Conservation (phyloP, 2,797 vertebrate species). For the Neosilurus hyrtlii region DNA sequence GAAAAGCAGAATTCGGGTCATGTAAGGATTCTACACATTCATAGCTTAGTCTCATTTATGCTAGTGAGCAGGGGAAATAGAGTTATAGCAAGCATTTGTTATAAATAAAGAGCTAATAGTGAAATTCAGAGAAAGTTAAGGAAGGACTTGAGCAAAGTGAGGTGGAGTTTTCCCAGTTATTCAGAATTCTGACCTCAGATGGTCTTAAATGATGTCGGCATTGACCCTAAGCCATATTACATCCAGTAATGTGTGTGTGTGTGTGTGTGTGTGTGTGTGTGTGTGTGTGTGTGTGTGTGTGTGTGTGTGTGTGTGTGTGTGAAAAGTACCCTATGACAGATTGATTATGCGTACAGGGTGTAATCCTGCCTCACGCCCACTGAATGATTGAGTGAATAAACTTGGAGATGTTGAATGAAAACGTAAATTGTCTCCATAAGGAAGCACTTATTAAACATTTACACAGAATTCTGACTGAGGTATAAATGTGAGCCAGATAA, state of each 20-base stretch:
- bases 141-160: neutral
- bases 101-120: neutral
- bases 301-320: conserved; percentile 1
- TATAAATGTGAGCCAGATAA: neutral
- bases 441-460: neutral
- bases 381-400: conserved; percentile 1
- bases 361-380: neutral
- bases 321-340: neutral
- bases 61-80: neutral
- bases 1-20: neutral
- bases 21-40: neutral
- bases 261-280: neutral
- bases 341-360: neutral
- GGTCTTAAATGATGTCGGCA: conserved; percentile 10
- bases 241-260: neutral
- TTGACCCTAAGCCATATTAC: neutral
- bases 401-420: neutral
- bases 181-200: neutral
- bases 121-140: neutral
- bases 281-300: neutral
- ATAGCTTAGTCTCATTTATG: neutral
- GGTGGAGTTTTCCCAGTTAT: conserved; percentile 18
- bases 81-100: neutral
- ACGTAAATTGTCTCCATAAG: neutral
- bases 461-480: neutral